Percentiles rank a stretch among this genome's conserved stretches.
These are phyloP conservation scores for Parnassius apollo DNA, from an alignment of 2,888 invertebrate species.

Conservation along the genomic window DNA sequence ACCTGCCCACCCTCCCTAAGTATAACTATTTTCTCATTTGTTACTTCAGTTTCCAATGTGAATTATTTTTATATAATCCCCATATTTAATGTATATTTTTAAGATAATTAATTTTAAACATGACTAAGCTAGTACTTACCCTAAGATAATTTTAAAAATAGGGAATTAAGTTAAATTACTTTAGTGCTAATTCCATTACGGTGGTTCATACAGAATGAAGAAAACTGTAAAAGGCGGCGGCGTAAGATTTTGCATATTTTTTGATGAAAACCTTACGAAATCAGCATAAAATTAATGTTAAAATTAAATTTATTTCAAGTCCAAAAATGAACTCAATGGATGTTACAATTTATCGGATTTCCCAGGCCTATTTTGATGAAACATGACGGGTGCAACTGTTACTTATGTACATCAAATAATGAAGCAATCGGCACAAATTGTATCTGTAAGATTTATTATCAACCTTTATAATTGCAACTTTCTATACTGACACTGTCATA, in stretches of 20 bases:
- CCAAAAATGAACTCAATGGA: too few species aligned
- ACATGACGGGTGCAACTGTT: too few species aligned
- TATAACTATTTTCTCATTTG: constrained; percentile 41
- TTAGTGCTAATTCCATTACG: constrained; percentile 7
- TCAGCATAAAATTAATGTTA: too few species aligned
- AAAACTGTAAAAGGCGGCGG: neutral
- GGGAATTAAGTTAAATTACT: constrained; percentile 5
- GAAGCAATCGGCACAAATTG: too few species aligned
- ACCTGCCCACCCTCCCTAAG: constrained; percentile 67
- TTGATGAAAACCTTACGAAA: too few species aligned
- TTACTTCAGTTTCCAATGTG: constrained; percentile 32
- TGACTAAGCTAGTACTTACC: constrained; percentile 18
- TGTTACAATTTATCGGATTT: too few species aligned
- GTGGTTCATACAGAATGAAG: neutral
- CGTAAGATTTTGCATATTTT: neutral
- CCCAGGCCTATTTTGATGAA: too few species aligned
- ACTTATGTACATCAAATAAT: too few species aligned
- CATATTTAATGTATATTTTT: constrained; percentile 19
- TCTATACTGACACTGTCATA: too few species aligned
- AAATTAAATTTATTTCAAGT: too few species aligned
- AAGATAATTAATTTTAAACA: constrained; percentile 19
- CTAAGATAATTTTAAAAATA: constrained; percentile 24
- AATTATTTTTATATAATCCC: constrained; percentile 27
- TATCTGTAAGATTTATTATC: too few species aligned
- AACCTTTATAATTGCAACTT: too few species aligned